A percentile compares a stretch with the other conserved stretches of the same genome.
Evolutionary conservation across 2,113 vertebrate genomes (phyloP).

Genomic region (Halcyon senegalensis): DNA sequence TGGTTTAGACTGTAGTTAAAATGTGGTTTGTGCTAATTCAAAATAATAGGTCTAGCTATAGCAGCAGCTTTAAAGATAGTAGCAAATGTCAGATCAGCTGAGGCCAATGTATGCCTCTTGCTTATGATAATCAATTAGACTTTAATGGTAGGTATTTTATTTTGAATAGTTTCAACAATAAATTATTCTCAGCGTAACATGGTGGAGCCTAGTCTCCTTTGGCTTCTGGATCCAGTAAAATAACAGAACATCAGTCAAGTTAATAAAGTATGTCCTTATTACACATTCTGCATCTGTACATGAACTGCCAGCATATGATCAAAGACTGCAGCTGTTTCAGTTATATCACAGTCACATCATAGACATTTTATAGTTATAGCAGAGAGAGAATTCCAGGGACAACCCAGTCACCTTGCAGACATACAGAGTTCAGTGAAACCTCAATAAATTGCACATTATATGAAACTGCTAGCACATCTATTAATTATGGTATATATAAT

Average conservation of each 20-base stretch:
- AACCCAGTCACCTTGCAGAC: background rate
- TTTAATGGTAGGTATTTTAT: slow-evolving; percentile 22
- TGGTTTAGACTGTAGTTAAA: slow-evolving; percentile 24
- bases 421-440: background rate
- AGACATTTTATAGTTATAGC: background rate
- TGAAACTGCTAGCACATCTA: background rate
- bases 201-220: background rate
- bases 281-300: slow-evolving; percentile 33
- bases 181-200: background rate
- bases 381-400: background rate
- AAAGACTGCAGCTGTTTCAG: slow-evolving; percentile 39
- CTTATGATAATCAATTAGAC: slow-evolving; percentile 38
- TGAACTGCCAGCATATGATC: slow-evolving; percentile 21
- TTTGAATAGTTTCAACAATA: slow-evolving; percentile 29
- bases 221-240: slow-evolving; percentile 40
- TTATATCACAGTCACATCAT: slow-evolving; percentile 1
- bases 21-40: background rate
- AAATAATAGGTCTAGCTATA: background rate
- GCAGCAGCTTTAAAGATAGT: background rate
- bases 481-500: background rate
- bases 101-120: background rate
- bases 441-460: background rate
- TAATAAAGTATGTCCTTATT: slow-evolving; percentile 61
- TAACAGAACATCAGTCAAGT: slow-evolving; percentile 63
- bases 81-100: background rate